Conservation (phyloP, 2,113 vertebrate genomes). For the Phasianus colchicus region DNA sequence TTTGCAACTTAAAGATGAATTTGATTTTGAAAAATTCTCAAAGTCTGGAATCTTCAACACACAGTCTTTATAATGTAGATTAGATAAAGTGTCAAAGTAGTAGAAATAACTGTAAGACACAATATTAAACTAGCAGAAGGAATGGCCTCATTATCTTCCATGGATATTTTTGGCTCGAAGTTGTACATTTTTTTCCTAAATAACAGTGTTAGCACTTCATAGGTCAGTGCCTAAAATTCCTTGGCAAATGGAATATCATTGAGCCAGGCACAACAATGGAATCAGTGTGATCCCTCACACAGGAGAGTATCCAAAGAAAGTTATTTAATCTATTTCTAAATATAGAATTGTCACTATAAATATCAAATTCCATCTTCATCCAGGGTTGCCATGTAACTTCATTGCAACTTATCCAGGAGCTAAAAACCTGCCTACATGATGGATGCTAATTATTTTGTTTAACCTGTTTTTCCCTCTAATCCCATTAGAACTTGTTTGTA, state of each 20-base stretch:
- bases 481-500: not conserved
- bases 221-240: not conserved
- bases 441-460: constrained; percentile 1
- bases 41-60: not conserved
- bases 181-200: not conserved
- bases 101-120: not conserved
- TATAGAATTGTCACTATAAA: not conserved
- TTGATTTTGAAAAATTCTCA: constrained; percentile 1
- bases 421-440: not conserved
- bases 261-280: not conserved
- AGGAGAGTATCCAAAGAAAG: constrained; percentile 8
- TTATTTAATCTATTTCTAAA: not conserved
- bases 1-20: not conserved
- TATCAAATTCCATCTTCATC: not conserved
- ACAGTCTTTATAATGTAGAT: not conserved
- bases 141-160: not conserved
- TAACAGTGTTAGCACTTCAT: not conserved
- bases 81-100: not conserved
- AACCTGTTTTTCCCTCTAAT: constrained; percentile 8
- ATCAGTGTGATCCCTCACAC: not conserved
- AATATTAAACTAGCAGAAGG: not conserved
- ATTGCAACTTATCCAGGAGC: not conserved
- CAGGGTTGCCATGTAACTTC: not conserved
- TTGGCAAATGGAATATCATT: not conserved
- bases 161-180: not conserved